Evolutionary conservation across 2,888 invertebrate species (phyloP).

Genomic region (Mythimna ferrago): DNA sequence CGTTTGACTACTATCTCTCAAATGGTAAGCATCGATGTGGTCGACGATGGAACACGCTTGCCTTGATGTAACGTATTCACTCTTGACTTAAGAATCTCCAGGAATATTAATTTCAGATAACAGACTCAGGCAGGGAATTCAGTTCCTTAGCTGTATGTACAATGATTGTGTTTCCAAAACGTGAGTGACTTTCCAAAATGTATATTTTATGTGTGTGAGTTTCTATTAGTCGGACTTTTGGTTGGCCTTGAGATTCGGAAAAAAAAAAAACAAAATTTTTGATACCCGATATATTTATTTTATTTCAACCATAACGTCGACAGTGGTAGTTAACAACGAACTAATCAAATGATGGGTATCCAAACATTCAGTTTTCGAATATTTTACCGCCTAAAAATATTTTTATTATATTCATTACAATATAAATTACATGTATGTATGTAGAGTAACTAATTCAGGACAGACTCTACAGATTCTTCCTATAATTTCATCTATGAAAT

Average conservation of each 20-base stretch:
- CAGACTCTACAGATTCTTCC: slow-evolving; percentile 66
- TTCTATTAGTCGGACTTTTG: neutral
- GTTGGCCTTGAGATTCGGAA: neutral
- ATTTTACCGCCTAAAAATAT: slow-evolving; percentile 76
- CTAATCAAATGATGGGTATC: slow-evolving; percentile 82
- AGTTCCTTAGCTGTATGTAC: too few relatives aligned
- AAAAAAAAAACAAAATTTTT: slow-evolving; percentile 66
- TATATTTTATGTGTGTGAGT: neutral
- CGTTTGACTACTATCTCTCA: too few relatives aligned
- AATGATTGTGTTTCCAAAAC: too few relatives aligned
- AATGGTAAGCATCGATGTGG: too few relatives aligned
- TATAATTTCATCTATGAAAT: slow-evolving; percentile 70
- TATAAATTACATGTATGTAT: slow-evolving; percentile 84
- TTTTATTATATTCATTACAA: slow-evolving; percentile 67
- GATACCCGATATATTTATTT: slow-evolving; percentile 85
- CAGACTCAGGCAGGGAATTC: too few relatives aligned
- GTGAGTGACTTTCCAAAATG: neutral
- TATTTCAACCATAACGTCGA: slow-evolving; percentile 82
- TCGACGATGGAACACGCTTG: too few relatives aligned
- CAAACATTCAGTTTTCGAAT: slow-evolving; percentile 79
- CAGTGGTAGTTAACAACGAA: slow-evolving; percentile 83
- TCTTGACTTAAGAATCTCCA: too few relatives aligned
- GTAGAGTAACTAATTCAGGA: slow-evolving; percentile 79
- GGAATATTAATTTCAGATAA: too few relatives aligned
- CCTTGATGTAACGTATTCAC: too few relatives aligned